Evolutionary conservation across 1,140 invertebrate genomes (phyloP), one percentile per base, ranked within the genome.

Genomic region (Phthorimaea operculella): DNA sequence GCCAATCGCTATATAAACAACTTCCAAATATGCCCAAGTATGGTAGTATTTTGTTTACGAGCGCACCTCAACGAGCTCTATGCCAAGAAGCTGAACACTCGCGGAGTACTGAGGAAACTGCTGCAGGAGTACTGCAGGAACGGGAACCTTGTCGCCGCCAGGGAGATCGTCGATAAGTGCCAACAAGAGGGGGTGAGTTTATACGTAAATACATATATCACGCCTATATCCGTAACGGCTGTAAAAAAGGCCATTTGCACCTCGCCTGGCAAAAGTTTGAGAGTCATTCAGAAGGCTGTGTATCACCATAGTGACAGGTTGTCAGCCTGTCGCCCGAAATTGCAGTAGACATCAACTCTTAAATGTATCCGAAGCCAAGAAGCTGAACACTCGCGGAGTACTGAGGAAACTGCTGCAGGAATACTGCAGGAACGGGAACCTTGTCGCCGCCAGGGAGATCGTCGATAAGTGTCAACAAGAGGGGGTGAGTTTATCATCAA

Each of bases 371-470:
- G n/a, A n/a, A n/a, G n/a, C n/a, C n/a, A n/a, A n/a, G n/a, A n/a
- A n/a, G 9, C 83, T 88, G 82, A 87, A 89, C 72, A 87, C 83
- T 18, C 75, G 87, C n/a, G 87, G 87, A 0, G 81, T 88, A 0
- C 45, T 90, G 3, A 64, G 88, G 28, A 85, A 77, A 55, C 63
- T 91, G 28, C 64, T 90, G 1, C 83, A 88, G 49, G 55, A 64
- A 34, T 84, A 89, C 60, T 86, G 85, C 48, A 65, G 67, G 8
- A 59, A 83, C 2, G 84, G 86, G 0, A 86, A 90, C 64, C 17
- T 86, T 4, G 21, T 79, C 2, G 74, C 83, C 9, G 87, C 86
- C 0, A 74, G 83, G 18, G 70, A 87, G 52, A 74, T 89, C 48
- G 66, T 77, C n/a, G 54, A 78, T 0, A 83, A 86, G 57, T 87